These are phyloP conservation scores for Paratilapia polleni DNA, from an alignment of 2,113 vertebrate genomes.

Conservation along the genomic window DNA sequence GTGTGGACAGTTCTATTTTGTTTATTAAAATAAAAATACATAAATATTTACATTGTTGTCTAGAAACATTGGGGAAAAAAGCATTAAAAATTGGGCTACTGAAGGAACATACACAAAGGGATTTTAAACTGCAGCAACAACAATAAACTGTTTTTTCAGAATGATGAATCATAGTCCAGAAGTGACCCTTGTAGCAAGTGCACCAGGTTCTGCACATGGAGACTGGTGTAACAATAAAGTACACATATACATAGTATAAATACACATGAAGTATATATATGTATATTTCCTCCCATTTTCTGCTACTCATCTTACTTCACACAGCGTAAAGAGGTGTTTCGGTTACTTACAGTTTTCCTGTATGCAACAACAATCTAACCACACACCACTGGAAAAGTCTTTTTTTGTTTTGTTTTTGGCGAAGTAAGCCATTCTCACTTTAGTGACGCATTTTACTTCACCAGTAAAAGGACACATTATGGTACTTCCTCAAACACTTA, in stretches of 20 bases:
- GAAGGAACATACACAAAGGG: not conserved
- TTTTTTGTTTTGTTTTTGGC: not conserved
- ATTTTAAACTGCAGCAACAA: slow-evolving; percentile 40
- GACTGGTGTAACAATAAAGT: slow-evolving; percentile 3
- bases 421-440: not conserved
- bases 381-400: not conserved
- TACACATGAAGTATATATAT: not conserved
- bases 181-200: not conserved
- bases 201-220: not conserved
- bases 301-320: not conserved
- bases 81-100: not conserved
- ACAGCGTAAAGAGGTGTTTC: not conserved
- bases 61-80: not conserved
- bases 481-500: slow-evolving; percentile 36
- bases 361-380: not conserved
- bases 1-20: not conserved
- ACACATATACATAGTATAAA: slow-evolving; percentile 6
- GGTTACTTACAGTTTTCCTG: not conserved
- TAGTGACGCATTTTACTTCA: slow-evolving; percentile 8
- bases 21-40: slow-evolving; percentile 1
- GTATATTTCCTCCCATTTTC: not conserved
- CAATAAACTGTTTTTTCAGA: not conserved
- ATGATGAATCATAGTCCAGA: not conserved
- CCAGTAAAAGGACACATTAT: not conserved
- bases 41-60: not conserved